phyloP scores from a whole-genome alignment of 2,888 invertebrate genomes.

The Tanypteryx hageni region DNA sequence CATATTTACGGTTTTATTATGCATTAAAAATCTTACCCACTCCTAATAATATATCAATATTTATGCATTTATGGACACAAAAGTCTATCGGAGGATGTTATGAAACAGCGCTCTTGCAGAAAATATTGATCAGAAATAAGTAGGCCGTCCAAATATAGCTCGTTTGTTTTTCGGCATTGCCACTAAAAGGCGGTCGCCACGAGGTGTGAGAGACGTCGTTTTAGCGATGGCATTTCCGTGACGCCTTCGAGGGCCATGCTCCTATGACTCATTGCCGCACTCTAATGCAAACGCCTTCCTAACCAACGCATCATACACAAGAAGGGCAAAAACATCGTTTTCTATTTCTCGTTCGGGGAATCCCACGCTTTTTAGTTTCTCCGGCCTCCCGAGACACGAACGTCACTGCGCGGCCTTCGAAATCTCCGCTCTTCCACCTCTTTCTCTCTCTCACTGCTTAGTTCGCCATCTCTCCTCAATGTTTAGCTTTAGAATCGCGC shows the following conservation, averaged over 20 bases:
- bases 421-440: not conserved
- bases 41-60: no score
- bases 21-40: no score
- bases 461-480: no score
- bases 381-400: not conserved
- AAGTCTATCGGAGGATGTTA: no score
- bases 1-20: no score
- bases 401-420: slow-evolving; percentile 8
- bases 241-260: not conserved
- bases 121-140: not conserved
- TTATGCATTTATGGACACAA: no score
- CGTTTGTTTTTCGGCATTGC: not conserved
- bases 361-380: slow-evolving; percentile 15
- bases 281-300: not conserved
- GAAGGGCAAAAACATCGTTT: not conserved
- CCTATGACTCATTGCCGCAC: not conserved
- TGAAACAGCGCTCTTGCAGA: no score
- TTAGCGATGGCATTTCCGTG: not conserved
- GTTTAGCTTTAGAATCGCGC: no score
- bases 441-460: not conserved
- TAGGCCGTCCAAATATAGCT: not conserved
- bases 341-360: slow-evolving; percentile 7
- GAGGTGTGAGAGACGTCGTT: not conserved
- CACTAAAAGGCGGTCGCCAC: not conserved
- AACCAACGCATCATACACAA: not conserved